A percentile compares a stretch with the other conserved stretches of the same genome.
phyloP scores from a whole-genome alignment of 2,888 invertebrate species.

The Oxyteleia sp. region DNA sequence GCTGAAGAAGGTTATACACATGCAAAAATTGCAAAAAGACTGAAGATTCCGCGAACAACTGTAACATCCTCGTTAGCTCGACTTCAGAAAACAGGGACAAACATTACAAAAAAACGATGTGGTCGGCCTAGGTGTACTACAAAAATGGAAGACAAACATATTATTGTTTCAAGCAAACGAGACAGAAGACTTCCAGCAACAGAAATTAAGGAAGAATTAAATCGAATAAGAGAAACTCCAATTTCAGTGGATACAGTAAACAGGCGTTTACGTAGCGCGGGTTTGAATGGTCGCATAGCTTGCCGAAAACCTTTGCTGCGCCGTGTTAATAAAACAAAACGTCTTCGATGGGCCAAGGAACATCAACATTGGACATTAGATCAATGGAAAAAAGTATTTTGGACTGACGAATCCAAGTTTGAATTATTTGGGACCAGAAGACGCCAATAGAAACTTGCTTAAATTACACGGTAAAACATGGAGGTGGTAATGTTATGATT shows the following conservation, averaged over 20 bases:
- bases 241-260: conserved; percentile 37
- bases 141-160: conserved; percentile 10
- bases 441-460: conserved; percentile 52
- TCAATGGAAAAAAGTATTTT: conserved; percentile 54
- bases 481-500: conserved; percentile 65
- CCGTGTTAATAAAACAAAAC: conserved; percentile 38
- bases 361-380: conserved; percentile 57
- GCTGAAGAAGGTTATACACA: conserved; percentile 33
- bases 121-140: conserved; percentile 22
- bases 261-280: conserved; percentile 9
- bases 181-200: conserved; percentile 27
- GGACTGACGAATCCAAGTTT: conserved; percentile 71
- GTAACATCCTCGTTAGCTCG: conserved; percentile 31
- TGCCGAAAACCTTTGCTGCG: conserved; percentile 40
- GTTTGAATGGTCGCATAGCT: conserved; percentile 32
- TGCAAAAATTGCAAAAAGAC: conserved; percentile 30
- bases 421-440: conserved; percentile 53
- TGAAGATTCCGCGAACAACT: conserved; percentile 29
- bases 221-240: conserved; percentile 40
- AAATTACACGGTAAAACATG: conserved; percentile 72
- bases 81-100: conserved; percentile 26
- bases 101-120: conserved; percentile 31
- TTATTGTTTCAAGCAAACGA: not conserved
- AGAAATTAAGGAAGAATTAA: conserved; percentile 32
- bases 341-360: conserved; percentile 63